Evolutionary conservation across 2,797 vertebrate genomes (phyloP).

Genomic region (Discoglossus pictus): DNA sequence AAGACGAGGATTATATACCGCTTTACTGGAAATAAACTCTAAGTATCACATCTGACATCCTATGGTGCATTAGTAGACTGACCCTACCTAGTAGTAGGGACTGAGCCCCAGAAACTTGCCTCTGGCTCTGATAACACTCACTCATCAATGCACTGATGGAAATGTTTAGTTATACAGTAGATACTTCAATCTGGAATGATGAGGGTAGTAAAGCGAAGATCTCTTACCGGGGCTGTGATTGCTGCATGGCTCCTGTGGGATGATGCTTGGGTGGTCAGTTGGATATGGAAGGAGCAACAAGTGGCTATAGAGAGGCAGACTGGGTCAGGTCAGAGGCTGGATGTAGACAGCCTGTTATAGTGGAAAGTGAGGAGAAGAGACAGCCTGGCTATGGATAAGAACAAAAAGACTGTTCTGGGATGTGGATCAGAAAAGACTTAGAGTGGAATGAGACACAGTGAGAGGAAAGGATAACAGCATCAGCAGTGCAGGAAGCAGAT

Average conservation of each 20-base stretch:
- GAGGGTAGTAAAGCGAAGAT: too few species aligned
- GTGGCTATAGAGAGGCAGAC: background rate
- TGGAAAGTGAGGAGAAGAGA: background rate
- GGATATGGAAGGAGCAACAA: background rate
- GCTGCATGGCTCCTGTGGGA: slow-evolving; percentile 19
- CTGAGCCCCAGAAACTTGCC: too few species aligned
- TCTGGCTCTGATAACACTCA: too few species aligned
- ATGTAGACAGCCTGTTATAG: background rate
- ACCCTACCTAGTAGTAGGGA: too few species aligned
- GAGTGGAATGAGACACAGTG: slow-evolving; percentile 10
- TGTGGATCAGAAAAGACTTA: slow-evolving; percentile 8
- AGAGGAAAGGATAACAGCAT: slow-evolving; percentile 9
- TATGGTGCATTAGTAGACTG: too few species aligned
- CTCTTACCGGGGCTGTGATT: slow-evolving; percentile 45
- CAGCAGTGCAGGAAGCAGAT: slow-evolving; percentile 26
- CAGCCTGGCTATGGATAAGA: background rate
- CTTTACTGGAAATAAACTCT: too few species aligned
- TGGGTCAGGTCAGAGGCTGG: too few species aligned
- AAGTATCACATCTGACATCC: too few species aligned
- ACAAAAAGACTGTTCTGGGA: background rate
- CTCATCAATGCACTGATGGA: too few species aligned
- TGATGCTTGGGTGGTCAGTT: background rate
- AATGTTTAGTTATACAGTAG: too few species aligned
- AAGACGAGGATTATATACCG: too few species aligned
- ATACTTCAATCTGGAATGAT: too few species aligned